These are phyloP conservation scores for Zootermopsis nevadensis DNA, from an alignment of 2,888 invertebrate species.

Conservation along the genomic window DNA sequence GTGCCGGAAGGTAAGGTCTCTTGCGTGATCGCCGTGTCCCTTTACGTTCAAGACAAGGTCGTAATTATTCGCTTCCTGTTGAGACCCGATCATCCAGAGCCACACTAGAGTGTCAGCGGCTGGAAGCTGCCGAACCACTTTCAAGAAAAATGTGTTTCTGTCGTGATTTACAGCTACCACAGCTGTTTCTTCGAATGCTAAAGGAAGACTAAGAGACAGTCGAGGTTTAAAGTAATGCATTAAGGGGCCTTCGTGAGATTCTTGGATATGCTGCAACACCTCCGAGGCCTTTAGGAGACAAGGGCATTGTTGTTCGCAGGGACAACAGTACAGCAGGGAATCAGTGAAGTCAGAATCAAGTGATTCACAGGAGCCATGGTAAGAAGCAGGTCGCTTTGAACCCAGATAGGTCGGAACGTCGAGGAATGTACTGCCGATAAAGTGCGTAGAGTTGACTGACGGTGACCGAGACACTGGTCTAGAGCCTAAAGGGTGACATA, in stretches of 20 bases:
- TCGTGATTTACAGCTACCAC: constrained; percentile 55
- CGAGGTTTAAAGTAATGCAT: constrained; percentile 60
- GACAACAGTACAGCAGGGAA: constrained; percentile 58
- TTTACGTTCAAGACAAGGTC: constrained; percentile 29
- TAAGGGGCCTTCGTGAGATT: constrained; percentile 59
- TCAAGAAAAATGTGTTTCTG: constrained; percentile 59
- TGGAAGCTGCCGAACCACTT: constrained; percentile 53
- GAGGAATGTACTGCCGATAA: constrained; percentile 18
- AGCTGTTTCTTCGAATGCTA: constrained; percentile 55
- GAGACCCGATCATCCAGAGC: constrained; percentile 47
- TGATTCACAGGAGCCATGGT: constrained; percentile 60
- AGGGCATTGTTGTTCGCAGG: constrained; percentile 58
- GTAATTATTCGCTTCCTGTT: constrained; percentile 26
- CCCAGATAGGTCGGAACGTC: constrained; percentile 22
- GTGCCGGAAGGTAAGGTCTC: constrained; percentile 1
- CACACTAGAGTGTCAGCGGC: constrained; percentile 44
- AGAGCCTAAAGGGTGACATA: constrained; percentile 40
- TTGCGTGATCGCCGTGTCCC: constrained; percentile 27
- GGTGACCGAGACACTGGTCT: constrained; percentile 25
- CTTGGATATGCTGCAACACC: constrained; percentile 59
- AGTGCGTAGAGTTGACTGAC: constrained; percentile 36
- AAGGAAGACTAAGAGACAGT: constrained; percentile 56
- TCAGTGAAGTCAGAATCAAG: constrained; percentile 51
- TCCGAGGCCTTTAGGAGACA: constrained; percentile 56
- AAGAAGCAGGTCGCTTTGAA: constrained; percentile 57